Conservation (phyloP, 2,797 vertebrate species). For the Huso huso region DNA sequence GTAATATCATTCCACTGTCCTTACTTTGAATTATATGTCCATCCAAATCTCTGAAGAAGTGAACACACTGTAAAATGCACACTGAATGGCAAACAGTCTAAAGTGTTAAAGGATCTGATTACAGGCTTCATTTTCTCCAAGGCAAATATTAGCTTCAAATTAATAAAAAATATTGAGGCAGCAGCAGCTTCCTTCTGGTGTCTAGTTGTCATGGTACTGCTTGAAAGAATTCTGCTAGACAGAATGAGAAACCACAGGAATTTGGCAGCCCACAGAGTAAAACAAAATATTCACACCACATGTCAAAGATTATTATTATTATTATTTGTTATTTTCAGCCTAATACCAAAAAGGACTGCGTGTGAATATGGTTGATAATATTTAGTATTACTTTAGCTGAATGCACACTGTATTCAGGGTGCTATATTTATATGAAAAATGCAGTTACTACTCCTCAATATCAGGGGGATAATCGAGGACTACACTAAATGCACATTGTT, state of each 20-base stretch:
- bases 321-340: too few species aligned
- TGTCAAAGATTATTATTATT: constrained; percentile 12
- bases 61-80: not conserved
- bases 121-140: not conserved
- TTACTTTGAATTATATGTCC: too few species aligned
- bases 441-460: too few species aligned
- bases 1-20: too few species aligned
- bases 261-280: constrained; percentile 31
- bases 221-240: constrained; percentile 24
- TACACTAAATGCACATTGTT: too few species aligned
- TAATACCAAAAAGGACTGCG: too few species aligned
- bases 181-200: constrained; percentile 2
- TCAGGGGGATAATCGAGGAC: too few species aligned
- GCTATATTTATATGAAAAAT: too few species aligned
- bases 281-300: constrained; percentile 47
- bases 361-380: too few species aligned
- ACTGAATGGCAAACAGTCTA: not conserved
- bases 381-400: too few species aligned
- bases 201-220: constrained; percentile 5
- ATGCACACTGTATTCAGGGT: too few species aligned
- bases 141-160: not conserved
- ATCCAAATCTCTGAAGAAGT: too few species aligned
- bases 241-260: constrained; percentile 45
- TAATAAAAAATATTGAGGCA: not conserved
- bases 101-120: not conserved